Evolutionary conservation across 2,797 vertebrate genomes (phyloP), one percentile per base, ranked within the genome.

Genomic region (Spondyliosoma cantharus): DNA sequence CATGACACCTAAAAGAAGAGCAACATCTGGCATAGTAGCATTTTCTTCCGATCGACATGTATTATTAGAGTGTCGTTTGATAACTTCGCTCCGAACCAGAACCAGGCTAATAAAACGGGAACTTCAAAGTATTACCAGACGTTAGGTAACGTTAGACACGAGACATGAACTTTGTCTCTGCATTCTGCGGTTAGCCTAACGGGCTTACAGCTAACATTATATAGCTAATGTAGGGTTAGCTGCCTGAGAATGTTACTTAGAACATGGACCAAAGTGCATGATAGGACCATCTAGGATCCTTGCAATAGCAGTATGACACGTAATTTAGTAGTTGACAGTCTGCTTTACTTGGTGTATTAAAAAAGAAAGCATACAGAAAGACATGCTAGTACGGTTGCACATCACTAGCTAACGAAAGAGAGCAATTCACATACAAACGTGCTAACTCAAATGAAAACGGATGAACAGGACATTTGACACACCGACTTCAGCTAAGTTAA

Each of bases 191-290:
- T 24, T 54, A 25, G 42, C 49, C 27, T 48, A 14, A 11, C 43
- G 15, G 6, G 9, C 6, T 43, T 14, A 17, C 9, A 61, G 27
- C 16, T 58, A 24, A 16, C 19, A 20, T 3, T 45, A 13, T 14
- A 20, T 14, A 32, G 32, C 61, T 62, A 12, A 66, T 5, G 43
- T n/a, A 29, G 50, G 4, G 24, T 24, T 19, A 45, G 67, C 67
- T 19, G 5, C 19, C 15, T 16, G 27, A 2, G 61, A 77, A 72
- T 43, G 74, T 81, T 59, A 82, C 37, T 12, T 16, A 71, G 29
- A 72, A 24, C 32, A 71, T 3, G 19, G n/a, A 43, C 4, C 49
- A 43, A 3, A 16, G 62, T 71, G 64, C 65, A 60, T 53, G 61
- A 42, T 46, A 71, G 49, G n/a, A n/a, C n/a, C n/a, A n/a, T n/a